Conservation (phyloP, 1,140 invertebrate species). For the Drosophila seguyi region DNA sequence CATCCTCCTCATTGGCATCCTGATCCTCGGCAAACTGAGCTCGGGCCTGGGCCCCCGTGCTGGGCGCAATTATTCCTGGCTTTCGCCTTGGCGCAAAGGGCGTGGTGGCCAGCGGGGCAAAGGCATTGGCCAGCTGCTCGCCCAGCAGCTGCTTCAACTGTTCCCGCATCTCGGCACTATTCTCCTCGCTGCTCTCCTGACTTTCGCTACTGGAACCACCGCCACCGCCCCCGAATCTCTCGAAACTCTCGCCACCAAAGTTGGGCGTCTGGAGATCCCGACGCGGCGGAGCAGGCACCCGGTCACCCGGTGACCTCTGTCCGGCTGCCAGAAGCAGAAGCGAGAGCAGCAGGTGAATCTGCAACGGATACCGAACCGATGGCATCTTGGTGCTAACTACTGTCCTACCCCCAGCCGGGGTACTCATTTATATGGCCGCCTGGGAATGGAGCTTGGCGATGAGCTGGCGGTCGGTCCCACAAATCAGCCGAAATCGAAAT, state of each 20-base stretch:
- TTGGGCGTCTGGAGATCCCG: slow-evolving; percentile 36
- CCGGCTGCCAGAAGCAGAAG: neutral
- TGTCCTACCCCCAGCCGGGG: neutral
- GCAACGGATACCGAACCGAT: slow-evolving; percentile 22
- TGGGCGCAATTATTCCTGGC: slow-evolving; percentile 55
- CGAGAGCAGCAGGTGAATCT: slow-evolving; percentile 28
- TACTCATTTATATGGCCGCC: slow-evolving; percentile 28
- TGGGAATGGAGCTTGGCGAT: slow-evolving; percentile 1
- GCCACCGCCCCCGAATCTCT: slow-evolving; percentile 12
- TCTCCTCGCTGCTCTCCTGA: slow-evolving; percentile 26
- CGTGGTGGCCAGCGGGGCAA: slow-evolving; percentile 50
- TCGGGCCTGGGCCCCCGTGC: slow-evolving; percentile 30
- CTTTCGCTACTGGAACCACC: neutral
- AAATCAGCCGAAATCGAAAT: slow-evolving; percentile 40
- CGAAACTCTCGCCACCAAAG: slow-evolving; percentile 44
- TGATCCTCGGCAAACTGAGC: slow-evolving; percentile 38
- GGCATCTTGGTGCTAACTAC: slow-evolving; percentile 43
- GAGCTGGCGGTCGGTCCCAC: slow-evolving; percentile 33
- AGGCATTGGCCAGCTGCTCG: slow-evolving; percentile 51
- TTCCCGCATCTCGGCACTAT: slow-evolving; percentile 34
- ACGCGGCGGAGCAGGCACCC: slow-evolving; percentile 13
- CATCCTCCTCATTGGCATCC: slow-evolving; percentile 7
- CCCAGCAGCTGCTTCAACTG: slow-evolving; percentile 55
- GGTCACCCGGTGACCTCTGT: slow-evolving; percentile 4
- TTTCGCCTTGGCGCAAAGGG: slow-evolving; percentile 39